Conservation (phyloP, 2,113 vertebrate species). For the Tylochromis polylepis region DNA sequence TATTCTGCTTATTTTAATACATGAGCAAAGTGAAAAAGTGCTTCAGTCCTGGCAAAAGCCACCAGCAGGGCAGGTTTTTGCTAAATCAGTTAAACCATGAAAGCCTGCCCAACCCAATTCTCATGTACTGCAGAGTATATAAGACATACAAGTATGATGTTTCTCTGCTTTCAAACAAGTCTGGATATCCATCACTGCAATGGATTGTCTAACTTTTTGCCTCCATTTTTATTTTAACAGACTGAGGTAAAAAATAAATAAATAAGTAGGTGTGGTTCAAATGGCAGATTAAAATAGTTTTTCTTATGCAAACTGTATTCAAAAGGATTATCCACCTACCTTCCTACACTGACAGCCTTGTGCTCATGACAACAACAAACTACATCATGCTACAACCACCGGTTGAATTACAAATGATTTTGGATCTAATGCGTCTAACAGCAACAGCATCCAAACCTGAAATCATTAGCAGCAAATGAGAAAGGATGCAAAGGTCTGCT, state of each 20-base stretch:
- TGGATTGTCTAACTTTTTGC: not conserved
- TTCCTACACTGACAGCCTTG: not conserved
- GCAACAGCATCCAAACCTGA: not conserved
- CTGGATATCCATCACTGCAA: not conserved
- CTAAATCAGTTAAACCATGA: not conserved
- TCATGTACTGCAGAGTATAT: not conserved
- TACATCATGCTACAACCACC: not conserved
- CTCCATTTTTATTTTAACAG: not conserved
- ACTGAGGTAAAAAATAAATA: not conserved
- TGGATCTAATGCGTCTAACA: not conserved
- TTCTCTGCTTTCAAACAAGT: not conserved
- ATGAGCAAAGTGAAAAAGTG: not conserved
- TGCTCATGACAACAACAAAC: not conserved
- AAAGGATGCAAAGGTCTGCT: not conserved
- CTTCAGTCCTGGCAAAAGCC: not conserved
- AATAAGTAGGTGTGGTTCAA: not conserved
- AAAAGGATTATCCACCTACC: not conserved
- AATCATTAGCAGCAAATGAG: not conserved
- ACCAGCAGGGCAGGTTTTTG: not conserved
- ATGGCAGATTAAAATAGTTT: not conserved
- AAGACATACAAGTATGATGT: not conserved
- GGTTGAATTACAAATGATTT: not conserved
- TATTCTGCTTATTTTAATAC: too few species aligned
- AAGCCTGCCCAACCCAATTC: not conserved
- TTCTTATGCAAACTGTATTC: not conserved